Percentiles rank a stretch among this genome's conserved stretches.
Evolutionary conservation across 2,888 invertebrate genomes (phyloP).

Genomic region (Stegophylla sp.): DNA sequence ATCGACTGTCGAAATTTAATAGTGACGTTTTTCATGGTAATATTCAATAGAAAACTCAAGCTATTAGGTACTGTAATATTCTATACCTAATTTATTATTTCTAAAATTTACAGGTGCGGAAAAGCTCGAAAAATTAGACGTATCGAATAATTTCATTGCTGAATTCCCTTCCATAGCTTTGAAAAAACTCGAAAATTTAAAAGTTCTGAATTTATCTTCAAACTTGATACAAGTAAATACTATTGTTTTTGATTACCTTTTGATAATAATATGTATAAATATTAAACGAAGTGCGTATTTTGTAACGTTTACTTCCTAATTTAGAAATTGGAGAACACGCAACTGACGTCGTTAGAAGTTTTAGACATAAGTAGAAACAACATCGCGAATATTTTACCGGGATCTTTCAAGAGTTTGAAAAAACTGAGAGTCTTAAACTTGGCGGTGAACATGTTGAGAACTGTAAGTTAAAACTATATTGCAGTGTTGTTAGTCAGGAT

Average conservation of each 20-base stretch:
- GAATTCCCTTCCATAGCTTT: slow-evolving; percentile 82
- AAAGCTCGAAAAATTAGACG: slow-evolving; percentile 79
- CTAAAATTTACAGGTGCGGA: slow-evolving; percentile 71
- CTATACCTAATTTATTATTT: no score
- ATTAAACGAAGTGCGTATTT: not conserved
- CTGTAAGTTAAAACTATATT: slow-evolving; percentile 70
- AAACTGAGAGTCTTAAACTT: slow-evolving; percentile 78
- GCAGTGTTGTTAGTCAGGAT: no score
- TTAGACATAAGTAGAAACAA: slow-evolving; percentile 85
- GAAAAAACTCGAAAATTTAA: slow-evolving; percentile 74
- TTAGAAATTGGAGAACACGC: slow-evolving; percentile 79
- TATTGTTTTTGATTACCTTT: not conserved
- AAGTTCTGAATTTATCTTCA: slow-evolving; percentile 80
- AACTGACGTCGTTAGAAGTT: slow-evolving; percentile 73
- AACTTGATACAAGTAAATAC: slow-evolving; percentile 80
- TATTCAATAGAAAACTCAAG: not conserved
- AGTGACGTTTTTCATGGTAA: slow-evolving; percentile 80
- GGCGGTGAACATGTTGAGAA: slow-evolving; percentile 84
- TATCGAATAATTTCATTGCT: slow-evolving; percentile 84
- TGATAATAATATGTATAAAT: no score
- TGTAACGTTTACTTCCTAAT: slow-evolving; percentile 61
- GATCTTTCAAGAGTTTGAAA: slow-evolving; percentile 79
- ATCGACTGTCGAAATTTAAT: slow-evolving; percentile 80
- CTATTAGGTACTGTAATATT: not conserved
- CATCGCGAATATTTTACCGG: slow-evolving; percentile 80